Evolutionary conservation across 2,113 vertebrate species (phyloP).

Genomic region (Arizona elegans): DNA sequence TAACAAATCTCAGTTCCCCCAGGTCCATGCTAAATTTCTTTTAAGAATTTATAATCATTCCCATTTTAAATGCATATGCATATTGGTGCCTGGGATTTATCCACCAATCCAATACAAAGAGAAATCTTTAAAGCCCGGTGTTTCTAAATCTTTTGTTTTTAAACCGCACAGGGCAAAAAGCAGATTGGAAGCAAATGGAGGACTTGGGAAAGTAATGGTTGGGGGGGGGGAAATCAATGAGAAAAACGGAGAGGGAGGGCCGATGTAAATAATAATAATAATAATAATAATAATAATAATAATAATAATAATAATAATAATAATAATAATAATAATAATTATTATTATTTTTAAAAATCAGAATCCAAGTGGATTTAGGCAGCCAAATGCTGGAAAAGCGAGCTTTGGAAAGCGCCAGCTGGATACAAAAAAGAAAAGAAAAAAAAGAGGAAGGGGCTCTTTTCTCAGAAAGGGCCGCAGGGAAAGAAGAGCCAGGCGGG

Average conservation of each 20-base stretch:
- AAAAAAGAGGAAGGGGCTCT: neutral
- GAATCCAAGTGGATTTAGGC: slow-evolving; percentile 28
- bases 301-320: neutral
- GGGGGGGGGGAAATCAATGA: neutral
- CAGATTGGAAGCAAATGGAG: neutral
- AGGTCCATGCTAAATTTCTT: no score
- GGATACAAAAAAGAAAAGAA: neutral
- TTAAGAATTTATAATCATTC: neutral
- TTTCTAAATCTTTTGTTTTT: neutral
- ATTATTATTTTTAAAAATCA: neutral
- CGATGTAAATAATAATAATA: neutral
- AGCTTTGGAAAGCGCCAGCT: neutral
- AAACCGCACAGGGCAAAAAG: neutral
- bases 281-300: neutral
- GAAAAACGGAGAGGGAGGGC: neutral
- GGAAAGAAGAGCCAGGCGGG: neutral
- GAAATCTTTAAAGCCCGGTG: neutral
- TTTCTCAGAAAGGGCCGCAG: neutral
- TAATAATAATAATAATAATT: neutral
- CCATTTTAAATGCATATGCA: neutral
- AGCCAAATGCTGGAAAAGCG: neutral
- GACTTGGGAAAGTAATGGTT: rapidly evolving
- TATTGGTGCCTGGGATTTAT: neutral
- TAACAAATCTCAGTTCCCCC: neutral
- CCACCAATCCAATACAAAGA: neutral